Base-by-base conservation (phyloP, 2,888 invertebrate genomes). In the Selenia dentaria region DNA sequence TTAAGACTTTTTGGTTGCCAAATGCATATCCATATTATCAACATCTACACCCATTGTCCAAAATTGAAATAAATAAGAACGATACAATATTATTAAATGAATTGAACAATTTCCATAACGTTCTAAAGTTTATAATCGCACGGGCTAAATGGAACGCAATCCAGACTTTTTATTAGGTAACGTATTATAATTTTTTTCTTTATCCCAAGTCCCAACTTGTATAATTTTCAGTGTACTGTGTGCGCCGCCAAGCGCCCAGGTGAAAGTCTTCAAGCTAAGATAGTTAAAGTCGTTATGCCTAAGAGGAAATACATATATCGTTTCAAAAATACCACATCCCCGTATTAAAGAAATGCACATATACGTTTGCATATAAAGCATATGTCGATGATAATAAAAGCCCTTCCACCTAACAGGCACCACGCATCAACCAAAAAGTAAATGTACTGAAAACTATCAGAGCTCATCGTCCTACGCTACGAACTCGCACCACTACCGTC, bases 181-280 rank as follows among this genome's bases (percentile, higher is more conserved):
- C 14, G 20, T 22, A 38, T 11, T 6, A 25, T 27, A 6, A 28
- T 3, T n/a, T 39, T 22, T 27, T 22, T 1, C 8, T 41, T 34
- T 47, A 14, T 36, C 44, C 38, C 2, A 16, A 16, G 2, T 16
- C 16, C 41, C 18, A 39, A 27, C 37, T 8, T 44, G 26, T 43
- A 36, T 57, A 65, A 64, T 64, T 83, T 83, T 54, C 82, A 85
- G 84, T 84, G 85, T 62, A 64, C 67, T 8, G 59, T 55, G 41
- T 83, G 83, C 58, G 67, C 63, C 32, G 70, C 66, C 39, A 48
- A 53, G 24, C 54, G 62, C 8, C 46, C 35, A 24, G 54, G 53
- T 10, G 59, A 59, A 11, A 16, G 11, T 13, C 39, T 51, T n/a
- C 39, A 13, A 41, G 47, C 44, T 6, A 68, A 64, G 52, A 58